Base-by-base conservation (phyloP, 2,888 invertebrate genomes). In the Polymixis flavicincta region DNA sequence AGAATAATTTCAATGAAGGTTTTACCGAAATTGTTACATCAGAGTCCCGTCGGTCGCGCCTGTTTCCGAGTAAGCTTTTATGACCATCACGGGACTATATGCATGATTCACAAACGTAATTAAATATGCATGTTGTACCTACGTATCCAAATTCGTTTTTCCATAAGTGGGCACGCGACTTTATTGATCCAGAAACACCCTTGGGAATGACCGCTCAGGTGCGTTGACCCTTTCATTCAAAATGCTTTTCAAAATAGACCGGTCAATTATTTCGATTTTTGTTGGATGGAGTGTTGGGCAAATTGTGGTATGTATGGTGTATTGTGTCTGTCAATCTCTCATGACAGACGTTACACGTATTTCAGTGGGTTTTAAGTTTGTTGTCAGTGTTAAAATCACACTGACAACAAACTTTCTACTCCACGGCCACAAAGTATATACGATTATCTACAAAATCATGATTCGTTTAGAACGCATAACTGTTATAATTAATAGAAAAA, bases 111-210 rank as follows among this genome's bases (percentile, higher is more conserved):
- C 52, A 57, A 59, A 32, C 28, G 17, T 1, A 25, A 13, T 50
- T 60, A 59, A 32, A 32, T 73, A 65, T 65, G 54, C 25, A 50
- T 69, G 32, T 59, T 69, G 32, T 59, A 69, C 57, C 13, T 64
- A 6, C 14, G 57, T 81, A 45, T 14, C 61, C 61, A 70, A 71
- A 84, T 71, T 65, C 57, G 37, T 19, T 45, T 60, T 64, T 78
- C 87, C 89, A 85, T 75, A 54, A 61, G 68, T 73, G 59, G 63
- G 4, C 71, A 83, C 86, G 79, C 71, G 74, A 81, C 42, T 57
- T 42, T 89, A 89, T 89, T 79, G 89, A 87, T 87, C 87, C 72
- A 70, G 68, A 61, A 79, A 61, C 78, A 80, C 87, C 89, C 89
- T 75, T 25, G n/a, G 74, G 32, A 82, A 54, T 87, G 87, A 85